Evolutionary conservation across 2,888 invertebrate genomes (phyloP).

Genomic region (Drosophila anomelani): DNA sequence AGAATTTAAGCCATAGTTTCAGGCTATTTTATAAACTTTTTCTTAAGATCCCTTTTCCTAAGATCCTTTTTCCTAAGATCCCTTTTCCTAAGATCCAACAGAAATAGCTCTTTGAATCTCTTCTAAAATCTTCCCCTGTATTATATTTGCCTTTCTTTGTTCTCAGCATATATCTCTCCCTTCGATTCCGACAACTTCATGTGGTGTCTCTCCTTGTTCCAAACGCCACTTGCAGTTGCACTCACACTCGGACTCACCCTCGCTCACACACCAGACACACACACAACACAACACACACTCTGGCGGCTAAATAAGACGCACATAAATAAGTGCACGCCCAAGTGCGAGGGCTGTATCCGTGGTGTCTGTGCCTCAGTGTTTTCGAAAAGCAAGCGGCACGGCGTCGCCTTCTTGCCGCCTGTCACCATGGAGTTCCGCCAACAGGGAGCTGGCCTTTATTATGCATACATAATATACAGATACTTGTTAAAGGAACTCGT

Average conservation of each 20-base stretch:
- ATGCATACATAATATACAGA: constrained; percentile 24
- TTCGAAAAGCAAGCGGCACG: constrained; percentile 2
- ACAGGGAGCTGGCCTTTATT: constrained; percentile 36
- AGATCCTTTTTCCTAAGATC: no score
- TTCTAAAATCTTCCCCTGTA: neutral
- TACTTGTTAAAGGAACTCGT: constrained; percentile 48
- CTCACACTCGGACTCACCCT: constrained; percentile 18
- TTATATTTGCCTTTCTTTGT: neutral
- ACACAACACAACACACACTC: constrained; percentile 10
- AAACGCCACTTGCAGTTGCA: constrained; percentile 38
- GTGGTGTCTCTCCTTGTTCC: constrained; percentile 45
- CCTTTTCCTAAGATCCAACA: neutral
- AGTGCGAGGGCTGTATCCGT: constrained; percentile 12
- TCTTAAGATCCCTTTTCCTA: no score
- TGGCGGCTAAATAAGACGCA: constrained; percentile 27
- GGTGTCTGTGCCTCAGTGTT: neutral
- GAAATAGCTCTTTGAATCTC: neutral
- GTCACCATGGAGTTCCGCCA: constrained; percentile 36
- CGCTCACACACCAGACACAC: constrained; percentile 10
- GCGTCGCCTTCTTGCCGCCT: constrained; percentile 25
- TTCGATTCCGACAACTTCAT: constrained; percentile 13
- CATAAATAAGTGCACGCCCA: constrained; percentile 20
- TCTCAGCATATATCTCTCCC: no score
- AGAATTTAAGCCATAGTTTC: no score
- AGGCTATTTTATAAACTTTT: no score